Percentiles rank a stretch among this genome's conserved stretches.
Evolutionary conservation across 1,140 invertebrate genomes (phyloP).

Genomic region (Drosophila kohkoa): DNA sequence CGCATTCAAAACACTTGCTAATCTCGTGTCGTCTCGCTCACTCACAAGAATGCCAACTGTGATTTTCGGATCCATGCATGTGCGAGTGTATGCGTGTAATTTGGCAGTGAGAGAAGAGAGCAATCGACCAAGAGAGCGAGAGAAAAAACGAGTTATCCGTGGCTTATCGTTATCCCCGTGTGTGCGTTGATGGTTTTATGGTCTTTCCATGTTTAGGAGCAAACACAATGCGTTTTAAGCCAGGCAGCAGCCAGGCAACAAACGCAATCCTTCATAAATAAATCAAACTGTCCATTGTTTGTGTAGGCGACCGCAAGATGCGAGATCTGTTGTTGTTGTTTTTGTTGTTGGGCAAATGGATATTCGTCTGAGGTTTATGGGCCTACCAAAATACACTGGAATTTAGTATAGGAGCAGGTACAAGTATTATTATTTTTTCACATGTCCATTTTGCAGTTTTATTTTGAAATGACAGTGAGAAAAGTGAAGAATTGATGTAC

Average conservation of each 20-base stretch:
- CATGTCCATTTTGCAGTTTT: constrained; percentile 67
- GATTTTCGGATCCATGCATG: neutral
- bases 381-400: constrained; percentile 8
- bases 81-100: constrained; percentile 1
- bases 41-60: constrained; percentile 1
- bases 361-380: neutral
- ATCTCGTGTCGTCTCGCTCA: constrained; percentile 22
- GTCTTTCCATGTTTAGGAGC: constrained; percentile 56
- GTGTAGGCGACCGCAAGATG: constrained; percentile 46
- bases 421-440: constrained; percentile 42
- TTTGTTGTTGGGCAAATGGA: neutral
- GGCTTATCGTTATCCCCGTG: constrained; percentile 59
- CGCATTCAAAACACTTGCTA: constrained; percentile 15
- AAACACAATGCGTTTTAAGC: constrained; percentile 59
- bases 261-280: constrained; percentile 75
- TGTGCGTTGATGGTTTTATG: constrained; percentile 70
- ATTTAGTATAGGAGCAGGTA: constrained; percentile 1
- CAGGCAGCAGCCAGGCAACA: constrained; percentile 12
- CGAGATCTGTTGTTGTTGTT: constrained; percentile 13
- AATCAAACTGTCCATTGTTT: constrained; percentile 56
- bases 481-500: constrained; percentile 28
- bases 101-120: constrained; percentile 48
- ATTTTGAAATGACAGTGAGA: constrained; percentile 53
- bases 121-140: neutral
- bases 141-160: constrained; percentile 60